Evolutionary conservation across 2,113 vertebrate genomes (phyloP).

Genomic region (Ammodytes marinus): DNA sequence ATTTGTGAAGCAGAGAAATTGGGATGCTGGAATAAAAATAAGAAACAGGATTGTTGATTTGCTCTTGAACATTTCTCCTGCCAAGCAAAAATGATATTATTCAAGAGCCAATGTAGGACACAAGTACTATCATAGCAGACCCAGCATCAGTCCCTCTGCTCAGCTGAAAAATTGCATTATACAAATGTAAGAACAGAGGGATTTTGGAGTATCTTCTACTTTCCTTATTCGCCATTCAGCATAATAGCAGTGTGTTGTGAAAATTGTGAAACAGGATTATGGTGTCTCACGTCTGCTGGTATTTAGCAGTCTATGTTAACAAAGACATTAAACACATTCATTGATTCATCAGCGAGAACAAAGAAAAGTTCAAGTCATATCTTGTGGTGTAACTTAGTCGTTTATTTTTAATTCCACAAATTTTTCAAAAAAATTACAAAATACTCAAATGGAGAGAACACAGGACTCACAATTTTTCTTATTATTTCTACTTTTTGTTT

Average conservation of each 20-base stretch:
- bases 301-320: slow-evolving; percentile 16
- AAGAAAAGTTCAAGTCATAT: slow-evolving; percentile 16
- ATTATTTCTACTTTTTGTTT: slow-evolving; percentile 99
- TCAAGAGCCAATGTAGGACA: slow-evolving; percentile 53
- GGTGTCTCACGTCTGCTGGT: slow-evolving; percentile 5
- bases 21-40: slow-evolving; percentile 23
- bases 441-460: slow-evolving; percentile 99
- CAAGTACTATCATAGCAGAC: slow-evolving; percentile 42
- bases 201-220: slow-evolving; percentile 24
- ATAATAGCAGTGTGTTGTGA: slow-evolving; percentile 15
- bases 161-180: slow-evolving; percentile 56
- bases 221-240: neutral
- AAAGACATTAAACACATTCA: neutral
- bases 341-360: neutral
- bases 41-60: slow-evolving; percentile 22
- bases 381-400: slow-evolving; percentile 96
- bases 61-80: slow-evolving; percentile 21
- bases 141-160: slow-evolving; percentile 15
- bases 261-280: slow-evolving; percentile 46
- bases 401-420: slow-evolving; percentile 99
- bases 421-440: slow-evolving; percentile 99
- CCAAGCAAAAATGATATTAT: slow-evolving; percentile 42
- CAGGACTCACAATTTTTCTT: slow-evolving; percentile 98
- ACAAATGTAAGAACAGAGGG: slow-evolving; percentile 14
- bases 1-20: slow-evolving; percentile 60